These are phyloP conservation scores for Scaptomyza caliginosa DNA, from an alignment of 2,888 invertebrate species.

Conservation along the genomic window DNA sequence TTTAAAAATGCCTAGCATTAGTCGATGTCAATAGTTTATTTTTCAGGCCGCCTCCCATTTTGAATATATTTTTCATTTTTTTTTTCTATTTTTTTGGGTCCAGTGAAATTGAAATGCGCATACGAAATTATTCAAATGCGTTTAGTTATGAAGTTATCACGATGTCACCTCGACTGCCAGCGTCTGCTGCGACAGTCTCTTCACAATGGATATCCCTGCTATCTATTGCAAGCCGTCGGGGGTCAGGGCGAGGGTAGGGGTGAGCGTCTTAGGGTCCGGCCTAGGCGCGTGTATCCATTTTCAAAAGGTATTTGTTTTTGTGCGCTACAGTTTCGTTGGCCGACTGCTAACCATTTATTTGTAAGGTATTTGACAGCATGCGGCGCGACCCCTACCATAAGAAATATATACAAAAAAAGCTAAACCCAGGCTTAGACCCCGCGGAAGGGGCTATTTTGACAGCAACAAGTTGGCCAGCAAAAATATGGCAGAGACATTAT, in stretches of 20 bases:
- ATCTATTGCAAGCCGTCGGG: conserved; percentile 45
- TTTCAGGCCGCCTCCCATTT: conserved; percentile 24
- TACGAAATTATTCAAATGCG: conserved; percentile 78
- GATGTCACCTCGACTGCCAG: conserved; percentile 67
- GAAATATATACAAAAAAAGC: conserved; percentile 1
- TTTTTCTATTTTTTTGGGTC: conserved; percentile 2
- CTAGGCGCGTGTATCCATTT: conserved; percentile 53
- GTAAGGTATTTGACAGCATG: conserved; percentile 74
- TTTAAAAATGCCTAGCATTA: conserved; percentile 60
- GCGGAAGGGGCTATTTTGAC: conserved; percentile 76
- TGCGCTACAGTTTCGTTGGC: conserved; percentile 73
- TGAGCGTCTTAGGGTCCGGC: conserved; percentile 28
- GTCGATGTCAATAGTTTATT: conserved; percentile 79
- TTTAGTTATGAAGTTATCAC: conserved; percentile 81
- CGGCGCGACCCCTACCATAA: conserved; percentile 31
- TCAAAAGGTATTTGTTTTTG: conserved; percentile 71
- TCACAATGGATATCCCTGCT: conserved; percentile 69
- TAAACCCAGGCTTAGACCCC: conserved; percentile 3
- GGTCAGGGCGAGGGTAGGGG: conserved; percentile 30
- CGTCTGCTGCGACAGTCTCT: conserved; percentile 40
- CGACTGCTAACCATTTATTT: conserved; percentile 71
- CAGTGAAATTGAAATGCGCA: conserved; percentile 74
- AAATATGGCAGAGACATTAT: conserved; percentile 60
- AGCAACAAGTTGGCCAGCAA: conserved; percentile 74
- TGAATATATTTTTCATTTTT: conserved; percentile 1